Conservation (phyloP, 1,140 invertebrate genomes). For the Vanessa atalanta region DNA sequence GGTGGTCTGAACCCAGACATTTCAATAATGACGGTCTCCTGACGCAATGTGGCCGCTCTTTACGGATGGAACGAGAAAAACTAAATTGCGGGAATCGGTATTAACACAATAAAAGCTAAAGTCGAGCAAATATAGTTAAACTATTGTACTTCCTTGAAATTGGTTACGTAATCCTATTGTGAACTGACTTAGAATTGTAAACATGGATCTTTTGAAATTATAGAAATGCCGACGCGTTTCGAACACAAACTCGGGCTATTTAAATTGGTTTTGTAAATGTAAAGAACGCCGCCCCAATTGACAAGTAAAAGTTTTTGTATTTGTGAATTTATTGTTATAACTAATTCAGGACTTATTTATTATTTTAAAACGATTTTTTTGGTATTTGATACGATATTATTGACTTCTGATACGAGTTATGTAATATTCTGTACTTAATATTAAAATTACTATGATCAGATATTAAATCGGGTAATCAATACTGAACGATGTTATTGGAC, state of each 20-base stretch:
- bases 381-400: too few species aligned
- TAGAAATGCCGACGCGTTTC: conserved; percentile 13
- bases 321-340: not conserved
- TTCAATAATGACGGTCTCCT: conserved; percentile 68
- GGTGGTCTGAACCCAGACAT: conserved; percentile 66
- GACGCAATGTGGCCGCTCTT: conserved; percentile 59
- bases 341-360: too few species aligned
- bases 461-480: too few species aligned
- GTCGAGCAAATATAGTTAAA: conserved; percentile 46
- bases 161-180: conserved; percentile 56
- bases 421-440: too few species aligned
- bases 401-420: too few species aligned
- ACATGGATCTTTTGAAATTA: conserved; percentile 49
- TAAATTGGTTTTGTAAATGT: conserved; percentile 5
- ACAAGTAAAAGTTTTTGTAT: not conserved
- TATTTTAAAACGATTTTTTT: too few species aligned
- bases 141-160: conserved; percentile 59
- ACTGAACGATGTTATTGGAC: too few species aligned
- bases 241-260: not conserved
- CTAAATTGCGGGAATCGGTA: conserved; percentile 55
- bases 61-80: conserved; percentile 57
- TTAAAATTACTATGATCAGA: too few species aligned
- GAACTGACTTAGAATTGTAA: conserved; percentile 51
- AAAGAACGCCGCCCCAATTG: conserved; percentile 12
- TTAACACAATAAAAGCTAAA: conserved; percentile 57